Base-by-base conservation (phyloP, 2,888 invertebrate species). In the Athalia cordata region DNA sequence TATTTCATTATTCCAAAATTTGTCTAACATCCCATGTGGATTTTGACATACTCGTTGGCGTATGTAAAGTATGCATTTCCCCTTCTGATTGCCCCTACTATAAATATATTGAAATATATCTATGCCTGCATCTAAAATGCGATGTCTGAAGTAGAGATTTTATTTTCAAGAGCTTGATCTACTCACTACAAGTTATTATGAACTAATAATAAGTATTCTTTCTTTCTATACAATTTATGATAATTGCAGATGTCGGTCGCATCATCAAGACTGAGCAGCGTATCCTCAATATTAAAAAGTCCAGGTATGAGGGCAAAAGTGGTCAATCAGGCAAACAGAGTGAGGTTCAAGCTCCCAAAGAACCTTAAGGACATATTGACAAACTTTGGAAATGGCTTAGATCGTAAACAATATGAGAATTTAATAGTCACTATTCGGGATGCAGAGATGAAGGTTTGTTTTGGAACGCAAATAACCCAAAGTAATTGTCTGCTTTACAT, bases 391-490 rank as follows among this genome's bases (percentile, higher is more conserved):
- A 85, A 86, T 79, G 89, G 90, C 3, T 84, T 85, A 77, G 89
- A 91, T 78, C 85, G 87, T 3, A 91, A 90, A 83, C 90, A 90
- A 55, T 93, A 93, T 81, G 91, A 92, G 81, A 91, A 92, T 79
- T 86, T 93, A 66, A 89, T 93, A 67, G 90, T 91, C 82, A 89
- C 91, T 29, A 89, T 93, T 29, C 85, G 92, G 80, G 92, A 92
- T 84, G 89, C 91, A 6, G 90, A 91, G 82, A 87, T 91, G 43
- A 88, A 89, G 87, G 91, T 91, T 83, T 57, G 79, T 78, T 45
- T 55, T 15, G 7, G 11, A 29, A 29, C 2, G 29, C 29, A 2
- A 29, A 29, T 29, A 29, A 29, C 2, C 29, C 0, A 29, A 29
- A 29, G 29, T 29, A 29, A 29, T 29, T 29, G 29, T 29, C 2